Evolutionary conservation across 2,797 vertebrate genomes (phyloP).

Genomic region (Bovichtus diacanthus): DNA sequence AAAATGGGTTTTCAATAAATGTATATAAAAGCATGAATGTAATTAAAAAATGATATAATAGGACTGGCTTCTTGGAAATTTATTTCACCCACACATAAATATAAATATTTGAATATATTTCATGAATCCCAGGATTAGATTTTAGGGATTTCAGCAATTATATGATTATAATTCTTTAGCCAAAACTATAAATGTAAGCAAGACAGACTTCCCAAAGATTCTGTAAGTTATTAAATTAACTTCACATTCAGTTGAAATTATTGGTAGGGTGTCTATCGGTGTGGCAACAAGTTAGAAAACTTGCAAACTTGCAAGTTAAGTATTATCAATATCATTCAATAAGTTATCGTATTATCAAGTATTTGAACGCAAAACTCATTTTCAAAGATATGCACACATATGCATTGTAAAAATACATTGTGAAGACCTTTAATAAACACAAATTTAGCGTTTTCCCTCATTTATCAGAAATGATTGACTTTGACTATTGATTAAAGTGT

Average conservation of each 20-base stretch:
- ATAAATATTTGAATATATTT: conserved; percentile 19
- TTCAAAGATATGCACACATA: no score
- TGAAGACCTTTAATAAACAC: no score
- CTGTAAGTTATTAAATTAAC: not conserved
- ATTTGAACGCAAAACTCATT: no score
- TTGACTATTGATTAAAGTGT: no score
- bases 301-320: not conserved
- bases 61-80: not conserved
- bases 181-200: not conserved
- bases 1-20: conserved; percentile 1
- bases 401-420: no score
- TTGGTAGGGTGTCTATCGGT: not conserved
- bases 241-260: not conserved
- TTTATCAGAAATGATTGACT: no score
- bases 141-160: not conserved
- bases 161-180: conserved; percentile 3
- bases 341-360: no score
- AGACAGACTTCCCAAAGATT: not conserved
- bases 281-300: not conserved
- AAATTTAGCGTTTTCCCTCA: no score
- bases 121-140: not conserved
- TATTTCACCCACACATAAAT: not conserved
- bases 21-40: not conserved
- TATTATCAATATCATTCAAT: no score
- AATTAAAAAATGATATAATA: not conserved